phyloP scores from a whole-genome alignment of 2,797 vertebrate species.

The Gouania willdenowi region DNA sequence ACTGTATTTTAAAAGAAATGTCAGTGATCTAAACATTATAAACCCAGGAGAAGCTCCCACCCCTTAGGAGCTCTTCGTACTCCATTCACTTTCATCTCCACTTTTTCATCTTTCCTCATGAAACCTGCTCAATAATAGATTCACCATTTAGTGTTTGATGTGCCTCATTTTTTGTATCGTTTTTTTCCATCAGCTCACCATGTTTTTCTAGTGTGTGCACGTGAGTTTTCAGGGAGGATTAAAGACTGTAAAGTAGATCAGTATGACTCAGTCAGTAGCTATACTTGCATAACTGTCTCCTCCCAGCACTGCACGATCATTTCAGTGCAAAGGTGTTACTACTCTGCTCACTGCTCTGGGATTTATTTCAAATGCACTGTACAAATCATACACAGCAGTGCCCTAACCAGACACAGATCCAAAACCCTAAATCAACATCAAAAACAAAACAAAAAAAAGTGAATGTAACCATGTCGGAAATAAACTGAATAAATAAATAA shows the following conservation, averaged over 20 bases:
- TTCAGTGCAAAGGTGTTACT: conserved; percentile 3
- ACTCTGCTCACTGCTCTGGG: conserved; percentile 3
- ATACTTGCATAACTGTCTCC: conserved; percentile 11
- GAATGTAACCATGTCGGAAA: too few relatives aligned
- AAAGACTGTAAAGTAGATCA: conserved; percentile 4
- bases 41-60: conserved; percentile 13
- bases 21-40: conserved; percentile 16
- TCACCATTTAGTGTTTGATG: conserved; percentile 53
- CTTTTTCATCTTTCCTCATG: conserved; percentile 30
- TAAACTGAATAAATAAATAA: too few relatives aligned
- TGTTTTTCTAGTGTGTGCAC: conserved; percentile 8
- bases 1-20: too few relatives aligned
- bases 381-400: neutral
- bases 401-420: neutral
- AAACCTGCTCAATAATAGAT: conserved; percentile 54
- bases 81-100: conserved; percentile 47
- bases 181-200: conserved; percentile 20
- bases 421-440: conserved; percentile 1
- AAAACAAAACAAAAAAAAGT: too few relatives aligned
- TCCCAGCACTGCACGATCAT: neutral
- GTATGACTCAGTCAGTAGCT: conserved; percentile 24
- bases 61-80: conserved; percentile 25
- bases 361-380: conserved; percentile 9
- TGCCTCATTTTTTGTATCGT: conserved; percentile 24
- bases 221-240: conserved; percentile 10